Base-by-base conservation (phyloP, 2,113 vertebrate species). In the Furnarius figulus region DNA sequence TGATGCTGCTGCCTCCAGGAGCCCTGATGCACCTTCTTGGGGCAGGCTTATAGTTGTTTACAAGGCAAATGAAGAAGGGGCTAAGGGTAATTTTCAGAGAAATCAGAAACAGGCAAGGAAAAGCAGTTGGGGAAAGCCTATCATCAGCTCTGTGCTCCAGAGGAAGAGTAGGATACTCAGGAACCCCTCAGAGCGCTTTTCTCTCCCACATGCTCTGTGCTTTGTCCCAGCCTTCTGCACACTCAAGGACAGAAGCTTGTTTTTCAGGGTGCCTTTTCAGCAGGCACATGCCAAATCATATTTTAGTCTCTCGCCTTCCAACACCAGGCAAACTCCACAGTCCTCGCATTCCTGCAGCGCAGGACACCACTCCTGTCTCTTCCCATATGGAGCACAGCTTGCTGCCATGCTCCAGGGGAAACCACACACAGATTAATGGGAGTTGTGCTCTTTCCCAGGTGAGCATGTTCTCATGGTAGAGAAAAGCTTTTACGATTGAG, bases 281-380 rank as follows among this genome's bases (percentile, higher is more conserved):
- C 61, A 25, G 0, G 44, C 52, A 72, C 23, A 24, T 96, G 95
- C 97, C 97, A 97, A 98, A 87, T 81, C 74, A 46, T 93, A 83
- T 82, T 95, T 94, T 95, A 98, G 97, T 86, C 94, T 97, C 96
- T 97, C 42, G 35, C 95, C 95, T 97, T 97, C 97, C 97, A 96
- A 85, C 90, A 90, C 91, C 92, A 37, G 85, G 96, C 96, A 97
- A 96, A 97, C 88, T 80, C 95, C 94, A 93, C 84, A 73, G 96
- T 97, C 93, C 97, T 94, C 9, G 0, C 97, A 97, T 98, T 97
- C 97, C 97, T 27, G 2, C 13, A 39, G 31, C 35, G 30, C 10
- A n/a, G 97, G 58, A 95, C 95, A 86, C 85, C 2, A 12, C 90
- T 96, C 84, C 86, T 85, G 62, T 63, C 89, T 93, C 95, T 97